These are phyloP conservation scores for Menura novaehollandiae DNA, from an alignment of 2,113 vertebrate genomes.

Conservation along the genomic window DNA sequence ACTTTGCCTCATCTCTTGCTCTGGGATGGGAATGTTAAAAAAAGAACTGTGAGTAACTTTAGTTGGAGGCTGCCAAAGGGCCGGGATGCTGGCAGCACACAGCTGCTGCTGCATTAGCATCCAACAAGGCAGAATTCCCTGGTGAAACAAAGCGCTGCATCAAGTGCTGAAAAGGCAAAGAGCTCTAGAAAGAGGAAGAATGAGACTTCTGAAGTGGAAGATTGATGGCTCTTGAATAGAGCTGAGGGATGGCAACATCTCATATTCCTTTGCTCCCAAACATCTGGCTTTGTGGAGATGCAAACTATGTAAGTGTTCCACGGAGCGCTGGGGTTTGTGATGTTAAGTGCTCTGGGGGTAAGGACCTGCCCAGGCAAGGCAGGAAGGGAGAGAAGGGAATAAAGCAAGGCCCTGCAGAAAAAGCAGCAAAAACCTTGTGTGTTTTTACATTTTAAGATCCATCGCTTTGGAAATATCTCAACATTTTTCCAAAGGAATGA, in stretches of 20 bases:
- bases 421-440: not conserved
- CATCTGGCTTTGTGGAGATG: slow-evolving; percentile 44
- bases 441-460: not conserved
- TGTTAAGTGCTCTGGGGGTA: not conserved
- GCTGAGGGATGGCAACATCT: slow-evolving; percentile 1
- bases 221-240: slow-evolving; percentile 28
- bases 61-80: not conserved
- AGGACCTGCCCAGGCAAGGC: not conserved
- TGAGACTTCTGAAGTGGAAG: slow-evolving; percentile 34
- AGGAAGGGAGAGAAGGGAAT: not conserved
- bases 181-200: slow-evolving; percentile 38
- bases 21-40: not conserved
- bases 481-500: not conserved
- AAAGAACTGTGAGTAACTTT: not conserved
- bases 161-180: slow-evolving; percentile 19
- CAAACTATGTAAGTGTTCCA: not conserved
- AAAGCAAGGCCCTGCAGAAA: not conserved
- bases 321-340: not conserved
- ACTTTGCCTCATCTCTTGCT: not conserved
- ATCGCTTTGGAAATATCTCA: not conserved
- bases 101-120: not conserved
- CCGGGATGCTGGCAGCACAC: not conserved
- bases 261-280: slow-evolving; percentile 11
- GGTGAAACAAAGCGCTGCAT: slow-evolving; percentile 5
- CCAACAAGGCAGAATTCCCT: not conserved